A percentile compares a stretch with the other conserved stretches of the same genome.
phyloP scores from a whole-genome alignment of 2,888 invertebrate genomes.

The Argyra leucocephala region DNA sequence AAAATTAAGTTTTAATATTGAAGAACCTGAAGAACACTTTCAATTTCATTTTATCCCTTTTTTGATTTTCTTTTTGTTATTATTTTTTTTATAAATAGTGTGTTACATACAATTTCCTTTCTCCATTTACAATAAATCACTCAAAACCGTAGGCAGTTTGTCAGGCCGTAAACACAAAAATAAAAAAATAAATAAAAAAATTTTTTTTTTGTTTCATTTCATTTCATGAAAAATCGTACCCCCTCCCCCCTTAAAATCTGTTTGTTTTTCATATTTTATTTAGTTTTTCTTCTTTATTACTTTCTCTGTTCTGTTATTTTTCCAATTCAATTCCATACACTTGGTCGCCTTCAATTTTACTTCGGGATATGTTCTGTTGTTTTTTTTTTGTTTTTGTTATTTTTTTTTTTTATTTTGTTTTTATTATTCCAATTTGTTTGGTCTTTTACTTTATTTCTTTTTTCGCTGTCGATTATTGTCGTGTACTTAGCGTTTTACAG shows the following conservation, averaged over 20 bases:
- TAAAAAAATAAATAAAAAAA: background rate
- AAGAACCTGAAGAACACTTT: background rate
- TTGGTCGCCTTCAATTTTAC: background rate
- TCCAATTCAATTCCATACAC: background rate
- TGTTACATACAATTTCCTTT: slow-evolving; percentile 8
- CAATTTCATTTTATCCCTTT: background rate
- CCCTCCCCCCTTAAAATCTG: background rate
- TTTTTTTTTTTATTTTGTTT: background rate
- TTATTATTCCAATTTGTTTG: background rate
- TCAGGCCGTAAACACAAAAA: slow-evolving; percentile 6
- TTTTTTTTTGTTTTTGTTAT: background rate
- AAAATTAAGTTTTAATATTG: background rate
- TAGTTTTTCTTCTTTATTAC: background rate
- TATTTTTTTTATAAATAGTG: background rate
- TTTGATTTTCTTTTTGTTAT: background rate
- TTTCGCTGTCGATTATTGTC: background rate
- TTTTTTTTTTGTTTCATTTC: background rate
- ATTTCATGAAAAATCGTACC: background rate
- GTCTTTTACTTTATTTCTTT: background rate
- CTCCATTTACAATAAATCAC: slow-evolving; percentile 11
- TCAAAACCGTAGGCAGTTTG: slow-evolving; percentile 13
- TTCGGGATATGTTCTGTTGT: background rate
- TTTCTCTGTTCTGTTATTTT: background rate
- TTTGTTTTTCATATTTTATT: background rate
- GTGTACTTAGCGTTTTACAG: too few species aligned